Evolutionary conservation across 2,113 vertebrate genomes (phyloP).

Genomic region (human): GRCh38 chr7:151849501-151850000

Average conservation of each 20-base stretch:
- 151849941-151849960: not conserved
- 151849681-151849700: not conserved
- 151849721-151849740: not conserved
- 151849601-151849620: rapidly evolving
- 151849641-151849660: not conserved
- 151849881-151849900: not conserved
- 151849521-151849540: not conserved
- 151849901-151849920: not conserved
- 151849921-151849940: not conserved
- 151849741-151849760: not conserved
- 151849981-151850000: rapidly evolving
- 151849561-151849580: not conserved
- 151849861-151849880: not conserved
- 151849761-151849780: not conserved
- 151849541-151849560: not conserved
- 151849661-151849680: rapidly evolving
- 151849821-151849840: not conserved
- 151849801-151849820: not conserved
- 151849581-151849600: not conserved
- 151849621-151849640: too few relatives aligned
- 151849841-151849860: not conserved
- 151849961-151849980: too few relatives aligned
- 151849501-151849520: rapidly evolving
- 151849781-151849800: too few relatives aligned
- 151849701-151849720: not conserved